Percentiles rank a stretch among this genome's conserved stretches.
These are phyloP conservation scores for Erynnis tages DNA, from an alignment of 2,888 invertebrate genomes.

Conservation along the genomic window DNA sequence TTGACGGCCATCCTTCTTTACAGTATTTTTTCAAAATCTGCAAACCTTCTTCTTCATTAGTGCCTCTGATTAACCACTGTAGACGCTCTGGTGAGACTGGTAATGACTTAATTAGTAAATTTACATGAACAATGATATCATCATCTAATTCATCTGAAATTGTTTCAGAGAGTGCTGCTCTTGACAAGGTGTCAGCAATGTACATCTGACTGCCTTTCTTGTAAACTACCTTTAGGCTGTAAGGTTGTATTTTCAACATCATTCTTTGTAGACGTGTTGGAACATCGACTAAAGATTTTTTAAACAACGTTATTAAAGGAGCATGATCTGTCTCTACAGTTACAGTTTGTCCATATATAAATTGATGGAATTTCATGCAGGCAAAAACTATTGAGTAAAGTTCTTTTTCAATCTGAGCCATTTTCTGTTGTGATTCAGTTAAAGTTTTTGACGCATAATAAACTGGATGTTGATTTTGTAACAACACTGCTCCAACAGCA, in stretches of 20 bases:
- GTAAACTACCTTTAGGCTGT: constrained; percentile 28
- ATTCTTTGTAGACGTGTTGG: constrained; percentile 15
- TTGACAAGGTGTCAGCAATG: constrained; percentile 33
- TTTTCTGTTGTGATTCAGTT: not conserved
- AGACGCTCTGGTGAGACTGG: not conserved
- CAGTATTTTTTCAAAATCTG: not conserved
- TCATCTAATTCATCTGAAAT: not conserved
- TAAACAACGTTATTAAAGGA: constrained; percentile 32
- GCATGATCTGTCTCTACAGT: constrained; percentile 32
- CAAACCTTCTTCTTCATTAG: not conserved
- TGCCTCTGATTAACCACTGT: not conserved
- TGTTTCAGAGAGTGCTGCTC: constrained; percentile 31
- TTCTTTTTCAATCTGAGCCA: constrained; percentile 34
- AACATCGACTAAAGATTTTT: constrained; percentile 32
- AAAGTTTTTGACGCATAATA: constrained; percentile 4
- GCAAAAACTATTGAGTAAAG: constrained; percentile 34
- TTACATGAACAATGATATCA: not conserved
- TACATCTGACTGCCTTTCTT: constrained; percentile 31
- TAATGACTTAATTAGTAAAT: constrained; percentile 1
- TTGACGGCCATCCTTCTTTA: not conserved
- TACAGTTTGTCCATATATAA: constrained; percentile 28
- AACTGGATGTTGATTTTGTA: constrained; percentile 1
- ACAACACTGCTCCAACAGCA: not conserved
- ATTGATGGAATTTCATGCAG: constrained; percentile 30
- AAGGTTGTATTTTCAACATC: constrained; percentile 5